Evolutionary conservation across 2,888 invertebrate species (phyloP).

Genomic region (Deroplatys truncata): DNA sequence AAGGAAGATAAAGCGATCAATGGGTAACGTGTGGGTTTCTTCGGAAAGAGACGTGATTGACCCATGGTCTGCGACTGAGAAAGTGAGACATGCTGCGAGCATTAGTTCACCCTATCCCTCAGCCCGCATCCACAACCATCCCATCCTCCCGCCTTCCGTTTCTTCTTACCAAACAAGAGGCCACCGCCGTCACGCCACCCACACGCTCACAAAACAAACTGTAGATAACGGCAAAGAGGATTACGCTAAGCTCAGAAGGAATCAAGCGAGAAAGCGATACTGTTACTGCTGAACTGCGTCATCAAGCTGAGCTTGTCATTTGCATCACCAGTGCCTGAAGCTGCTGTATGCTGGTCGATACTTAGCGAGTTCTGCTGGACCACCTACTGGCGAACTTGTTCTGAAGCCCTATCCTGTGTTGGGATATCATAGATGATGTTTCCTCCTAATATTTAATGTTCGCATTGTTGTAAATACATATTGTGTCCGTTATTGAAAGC

Average conservation of each 20-base stretch:
- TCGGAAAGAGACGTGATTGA: not conserved
- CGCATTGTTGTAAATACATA: too few species aligned
- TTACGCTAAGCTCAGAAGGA: not conserved
- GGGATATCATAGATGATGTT: too few species aligned
- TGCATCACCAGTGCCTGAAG: not conserved
- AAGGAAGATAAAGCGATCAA: not conserved
- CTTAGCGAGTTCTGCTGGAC: too few species aligned
- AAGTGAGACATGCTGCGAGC: not conserved
- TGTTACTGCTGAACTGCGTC: not conserved
- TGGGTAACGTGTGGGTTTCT: too few species aligned
- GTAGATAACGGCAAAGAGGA: not conserved
- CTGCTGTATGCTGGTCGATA: not conserved
- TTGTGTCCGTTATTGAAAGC: too few species aligned
- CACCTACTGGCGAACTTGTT: too few species aligned
- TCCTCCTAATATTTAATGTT: too few species aligned
- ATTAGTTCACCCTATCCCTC: too few species aligned
- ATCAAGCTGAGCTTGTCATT: not conserved
- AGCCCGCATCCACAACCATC: not conserved
- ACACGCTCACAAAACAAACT: not conserved
- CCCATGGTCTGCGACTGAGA: not conserved
- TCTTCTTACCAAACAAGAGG: not conserved
- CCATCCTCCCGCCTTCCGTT: not conserved
- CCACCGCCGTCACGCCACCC: too few species aligned
- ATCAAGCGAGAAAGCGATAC: not conserved
- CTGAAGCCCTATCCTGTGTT: too few species aligned